Evolutionary conservation across 2,113 vertebrate genomes (phyloP), one percentile per base, ranked within the genome.

Genomic region (Hyaena hyaena): DNA sequence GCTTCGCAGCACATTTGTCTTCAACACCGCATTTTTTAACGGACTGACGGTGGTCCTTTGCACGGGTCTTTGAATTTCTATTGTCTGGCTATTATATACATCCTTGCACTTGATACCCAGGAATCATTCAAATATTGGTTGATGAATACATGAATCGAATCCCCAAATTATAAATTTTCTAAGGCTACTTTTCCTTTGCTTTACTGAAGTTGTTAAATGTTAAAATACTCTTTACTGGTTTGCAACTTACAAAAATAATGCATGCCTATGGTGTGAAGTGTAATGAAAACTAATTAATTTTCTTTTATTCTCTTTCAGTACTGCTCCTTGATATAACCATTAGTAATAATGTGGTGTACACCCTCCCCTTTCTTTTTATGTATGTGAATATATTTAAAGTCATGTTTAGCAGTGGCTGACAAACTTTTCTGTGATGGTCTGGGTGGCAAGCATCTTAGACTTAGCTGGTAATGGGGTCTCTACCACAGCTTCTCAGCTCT

Each of bases 251-350:
- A 50, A 85, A 73, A 66, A 74, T 48, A 85, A 87, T 58, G 65
- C 4, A 31, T 15, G 50, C 6, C 4, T 88, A 4, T 77, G 58
- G 23, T 66, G 83, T 43, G 66, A 93, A 28, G 33, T 66, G 10
- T 80, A 58, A 69, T 7, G 21, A 96, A 96, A 92, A 55, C 16
- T 89, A 93, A 39, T 87, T 48, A 68, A 53, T 73, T 28, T 71
- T 90, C 19, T 21, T 48, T 3, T 21, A 39, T 53, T 10, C 2
- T 11, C 33, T 33, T 10, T n/a, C 65, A 58, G 9, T 35, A 28
- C 10, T 71, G 26, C 28, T 94, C 7, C 35, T 73, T 53, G 39
- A 77, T 10, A 35, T 19, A 76, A 76, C 23, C 39, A 69, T 19
- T 0, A 28, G 35, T 45, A 28, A 80, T 3, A 66, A 19, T 12